phyloP scores from a whole-genome alignment of 2,888 invertebrate species.

The Ormyrus thymus region DNA sequence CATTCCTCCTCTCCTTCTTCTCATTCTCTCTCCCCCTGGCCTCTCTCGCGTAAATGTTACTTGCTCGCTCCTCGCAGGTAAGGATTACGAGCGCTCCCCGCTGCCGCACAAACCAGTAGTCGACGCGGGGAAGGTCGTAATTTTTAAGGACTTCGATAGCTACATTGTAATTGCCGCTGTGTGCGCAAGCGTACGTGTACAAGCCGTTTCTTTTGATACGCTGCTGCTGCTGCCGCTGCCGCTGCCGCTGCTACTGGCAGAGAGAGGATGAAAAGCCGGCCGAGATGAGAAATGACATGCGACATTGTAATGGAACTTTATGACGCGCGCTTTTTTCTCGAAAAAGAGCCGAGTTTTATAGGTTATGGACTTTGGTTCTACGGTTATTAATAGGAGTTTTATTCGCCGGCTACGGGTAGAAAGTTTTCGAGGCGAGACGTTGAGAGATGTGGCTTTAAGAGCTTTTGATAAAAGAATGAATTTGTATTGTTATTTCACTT shows the following conservation, averaged over 20 bases:
- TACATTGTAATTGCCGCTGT: conserved; percentile 51
- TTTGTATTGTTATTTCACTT: no score
- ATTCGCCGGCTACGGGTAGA: neutral
- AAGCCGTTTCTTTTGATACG: conserved; percentile 42
- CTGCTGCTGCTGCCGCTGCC: conserved; percentile 10
- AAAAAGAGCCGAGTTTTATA: neutral
- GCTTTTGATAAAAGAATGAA: no score
- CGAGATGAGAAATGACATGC: conserved; percentile 51
- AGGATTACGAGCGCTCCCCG: conserved; percentile 35
- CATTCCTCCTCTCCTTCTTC: conserved; percentile 29
- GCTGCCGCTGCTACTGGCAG: neutral
- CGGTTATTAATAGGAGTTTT: conserved; percentile 46
- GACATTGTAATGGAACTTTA: conserved; percentile 51
- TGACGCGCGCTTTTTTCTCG: conserved; percentile 28
- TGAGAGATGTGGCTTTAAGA: no score
- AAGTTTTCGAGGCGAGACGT: neutral
- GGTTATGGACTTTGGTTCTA: neutral
- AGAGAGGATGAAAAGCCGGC: conserved; percentile 29
- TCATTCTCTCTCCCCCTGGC: conserved; percentile 12
- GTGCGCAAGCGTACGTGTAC: neutral
- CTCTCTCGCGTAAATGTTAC: conserved; percentile 7
- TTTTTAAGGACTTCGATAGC: conserved; percentile 54
- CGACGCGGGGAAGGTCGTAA: conserved; percentile 46
- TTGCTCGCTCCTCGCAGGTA: neutral
- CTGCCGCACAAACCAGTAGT: conserved; percentile 47